Conservation (phyloP, 2,888 invertebrate species). For the Heliconius cydno region DNA sequence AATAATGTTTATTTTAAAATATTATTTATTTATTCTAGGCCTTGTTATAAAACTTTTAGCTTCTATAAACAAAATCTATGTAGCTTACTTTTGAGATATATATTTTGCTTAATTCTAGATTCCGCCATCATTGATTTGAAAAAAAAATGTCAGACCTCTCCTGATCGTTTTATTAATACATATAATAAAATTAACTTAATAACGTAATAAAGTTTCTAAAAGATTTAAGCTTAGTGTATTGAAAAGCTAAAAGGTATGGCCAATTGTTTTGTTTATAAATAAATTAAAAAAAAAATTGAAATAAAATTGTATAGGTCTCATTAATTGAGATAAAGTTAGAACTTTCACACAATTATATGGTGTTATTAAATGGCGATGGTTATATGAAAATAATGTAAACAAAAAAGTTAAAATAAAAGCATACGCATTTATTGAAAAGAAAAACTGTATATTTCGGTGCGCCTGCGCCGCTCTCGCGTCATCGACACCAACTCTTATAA, state of each 20-base stretch:
- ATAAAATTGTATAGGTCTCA: background rate
- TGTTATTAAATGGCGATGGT: background rate
- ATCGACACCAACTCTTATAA: conserved; percentile 51
- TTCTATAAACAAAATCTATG: too few relatives aligned
- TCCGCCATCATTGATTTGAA: background rate
- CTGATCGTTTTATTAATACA: background rate
- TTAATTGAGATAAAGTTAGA: background rate
- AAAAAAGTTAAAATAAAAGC: conserved; percentile 26
- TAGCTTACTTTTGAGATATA: too few relatives aligned
- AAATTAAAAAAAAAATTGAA: background rate
- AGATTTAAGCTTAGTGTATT: background rate
- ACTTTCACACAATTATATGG: too few relatives aligned
- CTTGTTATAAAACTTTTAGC: background rate
- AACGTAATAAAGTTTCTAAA: background rate
- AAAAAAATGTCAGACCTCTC: background rate
- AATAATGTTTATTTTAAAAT: background rate
- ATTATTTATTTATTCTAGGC: background rate
- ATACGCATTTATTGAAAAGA: conserved; percentile 39
- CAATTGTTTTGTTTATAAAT: background rate
- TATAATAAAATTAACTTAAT: background rate
- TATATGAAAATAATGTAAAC: background rate
- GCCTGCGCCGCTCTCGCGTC: conserved; percentile 45
- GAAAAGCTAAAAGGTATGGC: background rate
- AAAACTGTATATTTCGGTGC: conserved; percentile 39
- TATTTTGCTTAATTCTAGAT: background rate